Evolutionary conservation across 2,888 invertebrate genomes (phyloP), one percentile per base, ranked within the genome.

Genomic region (Eilema depressum): DNA sequence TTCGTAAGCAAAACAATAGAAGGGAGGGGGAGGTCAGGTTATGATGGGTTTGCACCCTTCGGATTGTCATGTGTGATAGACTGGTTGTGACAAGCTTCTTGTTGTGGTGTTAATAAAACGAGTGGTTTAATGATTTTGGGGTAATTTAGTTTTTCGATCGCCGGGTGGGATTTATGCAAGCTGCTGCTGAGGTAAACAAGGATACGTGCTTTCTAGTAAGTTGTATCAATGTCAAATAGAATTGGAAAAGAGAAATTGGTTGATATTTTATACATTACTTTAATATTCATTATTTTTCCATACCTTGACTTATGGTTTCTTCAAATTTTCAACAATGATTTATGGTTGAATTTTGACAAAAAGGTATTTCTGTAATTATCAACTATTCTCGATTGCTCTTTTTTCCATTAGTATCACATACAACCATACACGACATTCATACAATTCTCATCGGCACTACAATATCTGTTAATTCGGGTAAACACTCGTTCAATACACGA

Each of bases 11-110:
- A 57, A 66, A 71, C 64, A 37, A 53, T 10, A 20, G 41, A 71
- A 65, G 71, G 73, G 68, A 66, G 66, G 3, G 53, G 63, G 64
- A 66, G 77, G 62, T 73, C 70, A 63, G 37, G 12, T 28, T 73
- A 64, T n/a, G 11, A 7, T 80, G 81, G 83, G 68, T 33, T 7
- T 26, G 17, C 37, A 69, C 83, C 81, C 76, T 69, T 71, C 63
- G 33, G 56, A 56, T 71, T 77, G 76, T 82, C 75, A 75, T 75
- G 30, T 75, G 83, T 73, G 75, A 71, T 63, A 63, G 69, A 63
- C 60, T 69, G 72, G 33, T 28, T 25, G 56, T 63, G 69, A 66
- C 72, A 69, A 60, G 69, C 57, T 28, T 71, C 69, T 76, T 76
- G 73, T 69, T 72, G 30, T 78, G 60, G 79, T 76, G 79, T 74